phyloP scores from a whole-genome alignment of 1,140 invertebrate genomes.

The Stegodyphus dumicola region DNA sequence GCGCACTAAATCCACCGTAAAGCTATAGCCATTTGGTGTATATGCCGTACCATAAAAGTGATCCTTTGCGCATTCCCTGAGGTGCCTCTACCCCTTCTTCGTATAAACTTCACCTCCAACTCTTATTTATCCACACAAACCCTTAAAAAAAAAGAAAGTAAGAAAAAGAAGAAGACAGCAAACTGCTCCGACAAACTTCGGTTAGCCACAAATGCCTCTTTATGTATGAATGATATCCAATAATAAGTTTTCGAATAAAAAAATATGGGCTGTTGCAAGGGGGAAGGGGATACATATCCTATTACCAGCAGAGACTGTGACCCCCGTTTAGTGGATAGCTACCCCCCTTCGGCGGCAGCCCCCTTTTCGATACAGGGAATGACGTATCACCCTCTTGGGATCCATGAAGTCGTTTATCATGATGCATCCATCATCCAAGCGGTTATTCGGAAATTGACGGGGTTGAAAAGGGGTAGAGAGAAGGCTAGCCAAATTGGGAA shows the following conservation, averaged over 20 bases:
- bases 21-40: no score
- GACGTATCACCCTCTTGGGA: constrained; percentile 46
- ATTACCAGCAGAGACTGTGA: not conserved
- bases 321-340: not conserved
- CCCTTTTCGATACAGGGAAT: constrained; percentile 16
- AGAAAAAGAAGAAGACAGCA: not conserved
- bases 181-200: constrained; percentile 3
- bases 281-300: not conserved
- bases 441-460: constrained; percentile 44
- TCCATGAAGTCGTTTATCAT: constrained; percentile 45
- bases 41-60: no score
- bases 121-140: not conserved
- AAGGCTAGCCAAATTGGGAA: not conserved
- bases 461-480: constrained; percentile 29
- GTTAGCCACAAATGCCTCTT: constrained; percentile 43
- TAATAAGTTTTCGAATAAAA: constrained; percentile 38
- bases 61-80: no score
- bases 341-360: no score
- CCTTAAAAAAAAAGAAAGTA: not conserved
- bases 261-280: not conserved
- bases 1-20: no score
- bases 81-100: no score
- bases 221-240: constrained; percentile 48
- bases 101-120: not conserved
- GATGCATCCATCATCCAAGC: constrained; percentile 39